These are phyloP conservation scores for Sparidentex hasta DNA, from an alignment of 2,797 vertebrate genomes.

Conservation along the genomic window DNA sequence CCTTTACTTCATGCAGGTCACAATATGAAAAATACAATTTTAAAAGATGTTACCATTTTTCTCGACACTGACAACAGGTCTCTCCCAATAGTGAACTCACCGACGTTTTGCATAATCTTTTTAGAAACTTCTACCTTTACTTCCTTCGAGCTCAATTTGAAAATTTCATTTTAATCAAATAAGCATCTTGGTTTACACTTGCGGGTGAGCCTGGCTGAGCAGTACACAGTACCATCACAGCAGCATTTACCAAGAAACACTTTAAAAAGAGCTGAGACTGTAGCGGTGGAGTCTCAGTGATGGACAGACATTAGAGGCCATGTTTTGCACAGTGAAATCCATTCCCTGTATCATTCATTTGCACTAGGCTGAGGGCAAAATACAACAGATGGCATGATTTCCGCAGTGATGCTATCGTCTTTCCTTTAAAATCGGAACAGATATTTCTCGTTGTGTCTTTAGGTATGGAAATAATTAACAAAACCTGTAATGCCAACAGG, in stretches of 20 bases:
- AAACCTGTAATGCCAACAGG: slow-evolving; percentile 49
- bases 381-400: slow-evolving; percentile 52
- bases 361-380: slow-evolving; percentile 38
- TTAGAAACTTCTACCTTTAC: slow-evolving; percentile 21
- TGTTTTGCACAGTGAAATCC: slow-evolving; percentile 57
- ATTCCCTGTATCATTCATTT: slow-evolving; percentile 46
- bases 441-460: slow-evolving; percentile 44
- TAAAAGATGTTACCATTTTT: slow-evolving; percentile 37
- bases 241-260: slow-evolving; percentile 45
- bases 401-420: slow-evolving; percentile 15
- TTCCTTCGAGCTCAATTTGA: slow-evolving; percentile 51
- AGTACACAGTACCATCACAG: slow-evolving; percentile 84
- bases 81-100: slow-evolving; percentile 29
- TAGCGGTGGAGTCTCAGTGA: slow-evolving; percentile 24
- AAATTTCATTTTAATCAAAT: slow-evolving; percentile 55
- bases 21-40: slow-evolving; percentile 57
- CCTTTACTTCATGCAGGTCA: slow-evolving; percentile 44
- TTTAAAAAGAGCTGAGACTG: slow-evolving; percentile 58
- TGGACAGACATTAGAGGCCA: slow-evolving; percentile 46
- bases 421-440: slow-evolving; percentile 52
- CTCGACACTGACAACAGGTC: slow-evolving; percentile 25
- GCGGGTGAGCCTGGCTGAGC: slow-evolving; percentile 61
- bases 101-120: slow-evolving; percentile 20
- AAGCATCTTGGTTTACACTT: slow-evolving; percentile 43
- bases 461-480: slow-evolving; percentile 60